These are phyloP conservation scores for Clupea harengus DNA, from an alignment of 2,113 vertebrate species.

Conservation along the genomic window DNA sequence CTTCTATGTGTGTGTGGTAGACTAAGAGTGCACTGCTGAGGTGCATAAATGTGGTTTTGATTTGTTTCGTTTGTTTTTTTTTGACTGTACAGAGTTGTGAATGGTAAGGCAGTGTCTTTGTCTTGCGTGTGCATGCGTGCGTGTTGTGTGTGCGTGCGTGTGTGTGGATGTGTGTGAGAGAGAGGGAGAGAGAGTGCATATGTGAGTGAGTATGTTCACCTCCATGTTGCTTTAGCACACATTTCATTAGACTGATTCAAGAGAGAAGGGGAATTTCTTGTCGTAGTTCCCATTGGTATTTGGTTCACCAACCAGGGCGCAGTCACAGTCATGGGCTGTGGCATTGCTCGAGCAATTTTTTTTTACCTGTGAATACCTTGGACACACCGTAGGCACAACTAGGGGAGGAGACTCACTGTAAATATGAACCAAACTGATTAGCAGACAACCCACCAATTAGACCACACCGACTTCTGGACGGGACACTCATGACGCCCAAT, in stretches of 20 bases:
- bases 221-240: slow-evolving; percentile 51
- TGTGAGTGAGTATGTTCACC: slow-evolving; percentile 23
- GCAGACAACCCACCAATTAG: not conserved
- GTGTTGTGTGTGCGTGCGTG: slow-evolving; percentile 32
- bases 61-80: slow-evolving; percentile 45
- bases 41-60: not conserved
- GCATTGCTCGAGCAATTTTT: not conserved
- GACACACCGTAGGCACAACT: not conserved
- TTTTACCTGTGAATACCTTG: slow-evolving; percentile 3
- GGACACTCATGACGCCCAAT: not conserved
- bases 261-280: not conserved
- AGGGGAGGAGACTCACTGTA: not conserved
- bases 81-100: slow-evolving; percentile 59
- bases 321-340: not conserved
- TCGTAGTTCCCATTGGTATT: not conserved
- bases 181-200: not conserved
- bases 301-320: not conserved
- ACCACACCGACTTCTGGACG: not conserved
- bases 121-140: slow-evolving; percentile 18
- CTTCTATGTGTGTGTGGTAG: slow-evolving; percentile 20
- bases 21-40: not conserved
- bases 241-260: slow-evolving; percentile 44
- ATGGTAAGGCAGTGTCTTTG: not conserved
- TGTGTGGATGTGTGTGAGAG: slow-evolving; percentile 33
- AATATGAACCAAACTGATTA: not conserved